Evolutionary conservation across 2,113 vertebrate genomes (phyloP).

Genomic region (Melanostigma gelatinosum): DNA sequence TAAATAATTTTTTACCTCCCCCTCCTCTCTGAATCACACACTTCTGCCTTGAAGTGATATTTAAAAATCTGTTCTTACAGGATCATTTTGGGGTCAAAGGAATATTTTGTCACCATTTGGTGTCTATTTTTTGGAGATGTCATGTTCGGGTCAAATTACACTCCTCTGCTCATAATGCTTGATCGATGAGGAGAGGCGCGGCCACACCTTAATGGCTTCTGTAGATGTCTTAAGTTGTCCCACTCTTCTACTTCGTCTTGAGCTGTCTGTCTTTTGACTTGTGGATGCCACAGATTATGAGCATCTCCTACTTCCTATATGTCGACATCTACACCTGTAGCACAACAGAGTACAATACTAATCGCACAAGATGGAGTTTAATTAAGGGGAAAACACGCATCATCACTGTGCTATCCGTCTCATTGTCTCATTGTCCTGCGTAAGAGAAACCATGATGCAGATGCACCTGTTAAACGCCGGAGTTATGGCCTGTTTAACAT

Average conservation of each 20-base stretch:
- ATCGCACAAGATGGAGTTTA: too few species aligned
- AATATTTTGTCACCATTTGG: slow-evolving; percentile 21
- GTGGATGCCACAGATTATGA: background rate
- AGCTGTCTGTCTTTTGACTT: background rate
- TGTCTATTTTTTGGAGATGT: slow-evolving; percentile 23
- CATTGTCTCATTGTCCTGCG: too few species aligned
- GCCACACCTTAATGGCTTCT: background rate
- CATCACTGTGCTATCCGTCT: too few species aligned
- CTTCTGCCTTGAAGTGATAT: slow-evolving; percentile 37
- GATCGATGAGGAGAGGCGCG: slow-evolving; percentile 16
- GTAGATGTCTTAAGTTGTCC: background rate
- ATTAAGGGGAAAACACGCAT: too few species aligned
- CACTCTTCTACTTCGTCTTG: too few species aligned
- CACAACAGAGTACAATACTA: too few species aligned
- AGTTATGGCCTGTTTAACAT: too few species aligned
- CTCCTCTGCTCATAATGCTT: background rate
- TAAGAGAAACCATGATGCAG: too few species aligned
- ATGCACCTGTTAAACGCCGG: too few species aligned
- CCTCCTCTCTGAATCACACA: slow-evolving; percentile 29
- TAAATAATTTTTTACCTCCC: background rate
- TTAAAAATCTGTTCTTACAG: slow-evolving; percentile 28
- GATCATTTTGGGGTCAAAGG: slow-evolving; percentile 26
- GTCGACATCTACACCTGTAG: too few species aligned
- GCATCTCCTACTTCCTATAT: background rate
- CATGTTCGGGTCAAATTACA: slow-evolving; percentile 1